Percentiles rank a stretch among this genome's conserved stretches.
These are phyloP conservation scores for Phania funesta DNA, from an alignment of 2,888 invertebrate genomes.

Conservation along the genomic window DNA sequence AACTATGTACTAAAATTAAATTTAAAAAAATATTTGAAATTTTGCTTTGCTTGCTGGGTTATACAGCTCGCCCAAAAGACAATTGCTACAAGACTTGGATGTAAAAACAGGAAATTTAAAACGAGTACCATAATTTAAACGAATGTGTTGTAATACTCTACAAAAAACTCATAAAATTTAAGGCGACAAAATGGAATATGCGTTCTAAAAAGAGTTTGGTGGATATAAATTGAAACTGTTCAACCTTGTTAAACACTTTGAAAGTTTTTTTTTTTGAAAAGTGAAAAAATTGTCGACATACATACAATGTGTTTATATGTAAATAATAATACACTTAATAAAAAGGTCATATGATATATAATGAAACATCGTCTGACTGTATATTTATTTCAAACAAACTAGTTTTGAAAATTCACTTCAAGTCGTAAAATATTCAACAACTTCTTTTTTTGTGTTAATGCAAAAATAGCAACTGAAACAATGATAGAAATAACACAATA, in stretches of 20 bases:
- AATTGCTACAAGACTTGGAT: slow-evolving; percentile 17
- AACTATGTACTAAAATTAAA: not conserved
- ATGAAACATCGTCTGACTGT: slow-evolving; percentile 18
- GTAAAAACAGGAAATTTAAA: slow-evolving; percentile 40
- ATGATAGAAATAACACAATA: slow-evolving; percentile 3
- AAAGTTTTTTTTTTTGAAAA: slow-evolving; percentile 40
- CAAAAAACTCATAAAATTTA: not conserved
- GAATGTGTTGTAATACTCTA: slow-evolving; percentile 20
- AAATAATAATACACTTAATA: slow-evolving; percentile 14
- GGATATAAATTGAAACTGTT: slow-evolving; percentile 13
- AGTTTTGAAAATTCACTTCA: slow-evolving; percentile 40
- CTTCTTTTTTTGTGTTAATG: slow-evolving; percentile 30
- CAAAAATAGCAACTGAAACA: slow-evolving; percentile 36
- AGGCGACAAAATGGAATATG: slow-evolving; percentile 28
- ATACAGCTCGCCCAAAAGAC: slow-evolving; percentile 1
- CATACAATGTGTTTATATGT: too few species aligned
- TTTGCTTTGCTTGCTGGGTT: slow-evolving; percentile 5
- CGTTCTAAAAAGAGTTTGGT: not conserved
- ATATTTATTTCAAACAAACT: slow-evolving; percentile 35
- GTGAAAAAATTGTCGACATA: not conserved
- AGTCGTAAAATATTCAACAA: slow-evolving; percentile 8
- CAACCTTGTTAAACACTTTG: slow-evolving; percentile 58
- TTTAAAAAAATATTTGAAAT: not conserved
- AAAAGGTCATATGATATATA: slow-evolving; percentile 59
- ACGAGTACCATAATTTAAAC: not conserved